A percentile compares a stretch with the other conserved stretches of the same genome.
These are phyloP conservation scores for Acanthurus tractus DNA, from an alignment of 2,797 vertebrate species.

Conservation along the genomic window DNA sequence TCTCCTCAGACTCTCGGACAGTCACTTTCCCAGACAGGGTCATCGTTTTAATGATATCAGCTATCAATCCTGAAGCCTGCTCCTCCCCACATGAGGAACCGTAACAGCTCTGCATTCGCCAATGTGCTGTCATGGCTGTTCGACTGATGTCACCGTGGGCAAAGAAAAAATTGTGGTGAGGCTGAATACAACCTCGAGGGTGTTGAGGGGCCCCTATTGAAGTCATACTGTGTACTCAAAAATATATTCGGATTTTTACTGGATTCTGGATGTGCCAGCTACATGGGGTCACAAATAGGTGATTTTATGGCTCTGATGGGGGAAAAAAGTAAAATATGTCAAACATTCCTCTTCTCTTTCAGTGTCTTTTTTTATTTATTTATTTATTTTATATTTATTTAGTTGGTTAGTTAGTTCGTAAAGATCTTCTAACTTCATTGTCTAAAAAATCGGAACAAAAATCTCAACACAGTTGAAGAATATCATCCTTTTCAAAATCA, in stretches of 20 bases:
- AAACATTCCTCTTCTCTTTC: not conserved
- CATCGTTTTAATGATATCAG: slow-evolving; percentile 75
- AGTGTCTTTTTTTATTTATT: too few relatives aligned
- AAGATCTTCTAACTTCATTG: too few relatives aligned
- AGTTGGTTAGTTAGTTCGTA: too few relatives aligned
- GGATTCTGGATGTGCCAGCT: not conserved
- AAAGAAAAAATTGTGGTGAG: not conserved
- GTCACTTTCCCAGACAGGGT: slow-evolving; percentile 67
- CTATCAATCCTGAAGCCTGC: slow-evolving; percentile 38
- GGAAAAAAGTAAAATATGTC: not conserved
- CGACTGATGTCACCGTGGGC: slow-evolving; percentile 36
- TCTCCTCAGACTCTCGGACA: slow-evolving; percentile 59
- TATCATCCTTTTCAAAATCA: not conserved
- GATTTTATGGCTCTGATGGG: too few relatives aligned
- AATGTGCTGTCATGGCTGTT: slow-evolving; percentile 16
- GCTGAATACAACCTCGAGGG: too few relatives aligned
- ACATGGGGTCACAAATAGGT: too few relatives aligned
- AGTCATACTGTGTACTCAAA: not conserved
- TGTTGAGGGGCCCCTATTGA: not conserved
- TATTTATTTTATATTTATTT: too few relatives aligned
- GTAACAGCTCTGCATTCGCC: slow-evolving; percentile 13
- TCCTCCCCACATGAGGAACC: slow-evolving; percentile 31
- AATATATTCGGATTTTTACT: slow-evolving; percentile 16
- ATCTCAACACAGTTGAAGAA: too few relatives aligned
- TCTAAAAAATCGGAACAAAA: too few relatives aligned